Conservation (phyloP, 2,797 vertebrate species). For the Phrynocephalus guinanensis region DNA sequence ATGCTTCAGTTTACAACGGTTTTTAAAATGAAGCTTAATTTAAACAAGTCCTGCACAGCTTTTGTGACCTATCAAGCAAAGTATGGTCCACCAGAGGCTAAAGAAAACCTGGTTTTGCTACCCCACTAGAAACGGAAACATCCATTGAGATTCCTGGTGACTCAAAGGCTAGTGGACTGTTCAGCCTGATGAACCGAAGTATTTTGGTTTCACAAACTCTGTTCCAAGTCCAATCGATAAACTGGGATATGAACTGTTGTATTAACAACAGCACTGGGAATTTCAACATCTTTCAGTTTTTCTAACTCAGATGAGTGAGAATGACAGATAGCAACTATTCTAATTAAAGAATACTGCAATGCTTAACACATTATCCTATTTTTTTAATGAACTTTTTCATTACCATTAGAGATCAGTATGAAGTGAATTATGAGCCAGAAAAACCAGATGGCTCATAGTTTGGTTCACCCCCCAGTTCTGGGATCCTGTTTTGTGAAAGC, state of each 20-base stretch:
- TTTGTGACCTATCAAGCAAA: neutral
- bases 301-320: too few species aligned
- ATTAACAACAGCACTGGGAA: neutral
- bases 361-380: too few species aligned
- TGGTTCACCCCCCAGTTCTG: too few species aligned
- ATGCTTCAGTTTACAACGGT: neutral
- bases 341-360: too few species aligned
- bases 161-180: neutral
- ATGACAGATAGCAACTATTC: too few species aligned
- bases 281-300: neutral
- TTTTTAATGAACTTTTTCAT: too few species aligned
- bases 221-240: neutral
- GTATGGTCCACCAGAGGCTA: neutral
- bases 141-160: neutral
- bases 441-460: too few species aligned
- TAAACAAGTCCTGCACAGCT: neutral
- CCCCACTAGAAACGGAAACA: neutral
- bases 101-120: neutral
- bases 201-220: neutral
- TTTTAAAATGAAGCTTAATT: conserved; percentile 10
- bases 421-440: too few species aligned
- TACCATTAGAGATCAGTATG: too few species aligned
- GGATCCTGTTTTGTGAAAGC: too few species aligned
- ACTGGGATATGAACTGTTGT: neutral
- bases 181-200: conserved; percentile 1